These are phyloP conservation scores for Nomia melanderi DNA, from an alignment of 1,140 invertebrate species.

Conservation along the genomic window DNA sequence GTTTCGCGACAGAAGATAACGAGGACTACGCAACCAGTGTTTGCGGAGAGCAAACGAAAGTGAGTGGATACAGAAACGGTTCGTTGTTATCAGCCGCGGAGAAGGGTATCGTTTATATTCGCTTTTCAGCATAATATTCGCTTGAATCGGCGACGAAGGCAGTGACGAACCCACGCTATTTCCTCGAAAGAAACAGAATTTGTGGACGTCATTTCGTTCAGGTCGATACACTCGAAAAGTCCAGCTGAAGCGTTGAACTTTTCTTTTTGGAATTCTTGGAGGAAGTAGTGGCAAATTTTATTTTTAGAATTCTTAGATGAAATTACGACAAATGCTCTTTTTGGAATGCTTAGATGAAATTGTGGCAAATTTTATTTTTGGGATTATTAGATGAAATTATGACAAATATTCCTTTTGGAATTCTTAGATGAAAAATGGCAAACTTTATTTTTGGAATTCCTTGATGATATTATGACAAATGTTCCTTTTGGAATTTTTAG, in stretches of 20 bases:
- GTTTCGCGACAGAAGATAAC: neutral
- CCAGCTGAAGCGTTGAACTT: neutral
- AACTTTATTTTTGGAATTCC: neutral
- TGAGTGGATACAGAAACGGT: conserved; percentile 10
- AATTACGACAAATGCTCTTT: no score
- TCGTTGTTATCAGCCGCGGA: neutral
- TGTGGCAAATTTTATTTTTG: no score
- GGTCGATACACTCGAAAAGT: neutral
- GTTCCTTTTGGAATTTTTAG: no score
- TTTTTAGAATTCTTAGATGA: no score
- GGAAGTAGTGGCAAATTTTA: neutral
- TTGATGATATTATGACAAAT: no score
- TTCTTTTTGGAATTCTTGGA: neutral
- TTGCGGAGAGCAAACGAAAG: conserved; percentile 24
- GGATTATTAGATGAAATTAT: no score
- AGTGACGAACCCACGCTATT: neutral
- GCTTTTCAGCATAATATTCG: neutral
- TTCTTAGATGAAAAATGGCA: neutral
- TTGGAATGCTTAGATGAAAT: no score
- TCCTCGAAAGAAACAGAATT: neutral
- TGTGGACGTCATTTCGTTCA: neutral
- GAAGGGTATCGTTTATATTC: neutral
- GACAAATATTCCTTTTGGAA: neutral
- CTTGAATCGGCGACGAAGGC: neutral
- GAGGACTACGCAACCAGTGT: conserved; percentile 9